These are phyloP conservation scores for Atta cephalotes DNA, from an alignment of 1,140 invertebrate genomes.

Conservation along the genomic window DNA sequence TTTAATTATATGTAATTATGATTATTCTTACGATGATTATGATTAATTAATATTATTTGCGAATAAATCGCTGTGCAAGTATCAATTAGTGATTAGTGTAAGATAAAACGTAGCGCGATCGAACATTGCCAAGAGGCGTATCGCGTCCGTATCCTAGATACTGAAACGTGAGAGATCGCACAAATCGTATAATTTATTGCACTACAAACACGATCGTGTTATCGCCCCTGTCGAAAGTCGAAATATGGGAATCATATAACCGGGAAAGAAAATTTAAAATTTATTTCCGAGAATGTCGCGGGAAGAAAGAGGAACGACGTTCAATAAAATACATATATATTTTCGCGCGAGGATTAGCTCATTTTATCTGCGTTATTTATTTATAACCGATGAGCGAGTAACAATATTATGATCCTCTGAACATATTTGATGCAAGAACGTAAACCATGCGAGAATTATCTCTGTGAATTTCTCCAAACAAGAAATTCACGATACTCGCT, in stretches of 20 bases:
- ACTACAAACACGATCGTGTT: constrained; percentile 11
- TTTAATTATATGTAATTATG: constrained; percentile 66
- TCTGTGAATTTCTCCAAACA: background rate
- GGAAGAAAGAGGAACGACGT: background rate
- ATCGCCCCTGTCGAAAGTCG: constrained; percentile 35
- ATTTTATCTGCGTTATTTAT: constrained; percentile 49
- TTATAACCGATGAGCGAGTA: constrained; percentile 23
- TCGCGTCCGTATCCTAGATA: constrained; percentile 46
- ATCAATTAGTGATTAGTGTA: constrained; percentile 60
- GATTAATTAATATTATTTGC: constrained; percentile 69
- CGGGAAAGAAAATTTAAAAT: background rate
- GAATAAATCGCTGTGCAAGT: constrained; percentile 51
- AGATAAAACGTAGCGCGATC: constrained; percentile 37
- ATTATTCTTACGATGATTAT: constrained; percentile 63
- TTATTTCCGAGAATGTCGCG: constrained; percentile 9
- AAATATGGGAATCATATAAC: constrained; percentile 6
- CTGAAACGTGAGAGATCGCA: constrained; percentile 33
- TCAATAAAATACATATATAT: constrained; percentile 11
- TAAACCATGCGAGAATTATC: background rate
- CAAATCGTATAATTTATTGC: constrained; percentile 49
- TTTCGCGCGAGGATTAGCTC: constrained; percentile 29
- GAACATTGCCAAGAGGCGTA: constrained; percentile 33
- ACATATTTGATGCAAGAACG: background rate
- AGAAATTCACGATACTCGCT: constrained; percentile 28
- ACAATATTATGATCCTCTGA: constrained; percentile 5